A percentile compares a stretch with the other conserved stretches of the same genome.
These are phyloP conservation scores for Theristicus caerulescens DNA, from an alignment of 2,113 vertebrate genomes.

Conservation along the genomic window DNA sequence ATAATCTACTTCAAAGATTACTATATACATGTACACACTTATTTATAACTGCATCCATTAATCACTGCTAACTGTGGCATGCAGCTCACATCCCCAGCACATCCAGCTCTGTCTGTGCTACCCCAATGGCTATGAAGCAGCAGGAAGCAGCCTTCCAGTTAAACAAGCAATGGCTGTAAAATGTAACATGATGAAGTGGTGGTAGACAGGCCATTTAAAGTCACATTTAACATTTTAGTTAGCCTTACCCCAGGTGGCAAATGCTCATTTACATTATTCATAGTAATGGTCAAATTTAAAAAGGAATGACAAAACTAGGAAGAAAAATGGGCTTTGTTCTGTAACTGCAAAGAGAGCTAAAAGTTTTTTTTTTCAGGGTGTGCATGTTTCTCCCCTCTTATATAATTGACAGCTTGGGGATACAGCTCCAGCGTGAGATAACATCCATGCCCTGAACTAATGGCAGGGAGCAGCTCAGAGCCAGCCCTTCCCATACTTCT, in stretches of 20 bases:
- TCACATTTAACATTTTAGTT: slow-evolving; percentile 49
- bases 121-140: neutral
- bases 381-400: neutral
- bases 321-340: neutral
- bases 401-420: neutral
- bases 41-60: neutral
- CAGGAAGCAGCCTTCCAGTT: neutral
- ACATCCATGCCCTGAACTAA: neutral
- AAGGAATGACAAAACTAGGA: neutral
- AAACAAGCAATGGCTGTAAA: neutral
- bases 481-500: neutral
- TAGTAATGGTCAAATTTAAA: neutral
- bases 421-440: neutral
- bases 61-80: neutral
- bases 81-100: neutral
- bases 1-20: neutral
- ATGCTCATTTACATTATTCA: slow-evolving; percentile 20
- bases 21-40: neutral
- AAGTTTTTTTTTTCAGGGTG: neutral
- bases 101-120: neutral
- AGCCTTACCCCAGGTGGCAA: slow-evolving; percentile 30
- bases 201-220: slow-evolving; percentile 24
- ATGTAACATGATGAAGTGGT: neutral
- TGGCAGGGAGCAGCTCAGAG: neutral
- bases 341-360: neutral